A percentile compares a stretch with the other conserved stretches of the same genome.
Evolutionary conservation across 2,797 vertebrate genomes (phyloP).

Genomic region (Artibeus jamaicensis): DNA sequence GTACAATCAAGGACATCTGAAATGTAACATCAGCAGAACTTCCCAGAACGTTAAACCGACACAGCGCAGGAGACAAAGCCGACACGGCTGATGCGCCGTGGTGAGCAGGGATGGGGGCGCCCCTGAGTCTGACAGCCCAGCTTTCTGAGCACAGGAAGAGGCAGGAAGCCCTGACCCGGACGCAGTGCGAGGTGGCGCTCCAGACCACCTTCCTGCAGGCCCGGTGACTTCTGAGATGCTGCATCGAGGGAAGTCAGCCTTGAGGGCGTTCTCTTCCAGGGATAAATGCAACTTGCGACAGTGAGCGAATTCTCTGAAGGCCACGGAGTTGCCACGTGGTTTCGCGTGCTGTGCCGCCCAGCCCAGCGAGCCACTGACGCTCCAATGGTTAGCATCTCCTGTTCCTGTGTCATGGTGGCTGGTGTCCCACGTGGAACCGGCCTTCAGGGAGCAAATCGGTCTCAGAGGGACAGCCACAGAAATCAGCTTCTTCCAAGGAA

Average conservation of each 20-base stretch:
- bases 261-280: not conserved
- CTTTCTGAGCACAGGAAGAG: not conserved
- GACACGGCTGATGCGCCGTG: not conserved
- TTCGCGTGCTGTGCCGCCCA: not conserved
- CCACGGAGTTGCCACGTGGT: not conserved
- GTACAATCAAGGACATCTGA: not conserved
- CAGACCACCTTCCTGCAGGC: not conserved
- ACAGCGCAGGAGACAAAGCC: not conserved
- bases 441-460: not conserved
- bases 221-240: not conserved
- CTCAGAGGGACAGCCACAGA: not conserved
- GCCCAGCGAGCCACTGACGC: not conserved
- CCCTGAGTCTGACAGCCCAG: not conserved
- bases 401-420: not conserved
- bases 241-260: not conserved
- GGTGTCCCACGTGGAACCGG: fast-evolving
- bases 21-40: not conserved
- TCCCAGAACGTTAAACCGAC: not conserved
- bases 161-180: not conserved
- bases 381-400: not conserved
- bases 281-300: not conserved
- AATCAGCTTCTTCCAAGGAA: constrained; percentile 6
- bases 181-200: not conserved
- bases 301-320: not conserved
- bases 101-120: not conserved